Evolutionary conservation across 2,888 invertebrate species (phyloP).

Genomic region (Lochmaea capreae): DNA sequence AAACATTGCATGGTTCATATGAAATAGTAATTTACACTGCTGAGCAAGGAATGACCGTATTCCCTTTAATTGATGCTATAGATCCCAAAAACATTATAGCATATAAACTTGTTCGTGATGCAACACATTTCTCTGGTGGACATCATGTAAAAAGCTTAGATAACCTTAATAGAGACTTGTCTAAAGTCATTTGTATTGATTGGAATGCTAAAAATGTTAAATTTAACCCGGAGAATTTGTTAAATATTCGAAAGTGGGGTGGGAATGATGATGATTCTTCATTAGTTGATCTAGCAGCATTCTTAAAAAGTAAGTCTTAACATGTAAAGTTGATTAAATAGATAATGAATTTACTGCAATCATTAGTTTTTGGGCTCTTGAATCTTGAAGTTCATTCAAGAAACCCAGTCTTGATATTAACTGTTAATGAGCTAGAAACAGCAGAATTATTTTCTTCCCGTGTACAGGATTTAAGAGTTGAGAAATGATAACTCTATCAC

Average conservation of each 20-base stretch:
- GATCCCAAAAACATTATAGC: slow-evolving; percentile 91
- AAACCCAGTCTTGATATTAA: no score
- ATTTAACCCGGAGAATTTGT: slow-evolving; percentile 89
- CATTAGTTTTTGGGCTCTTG: no score
- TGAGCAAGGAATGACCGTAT: slow-evolving; percentile 95
- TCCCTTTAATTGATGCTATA: slow-evolving; percentile 91
- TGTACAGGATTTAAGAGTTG: no score
- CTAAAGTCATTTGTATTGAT: slow-evolving; percentile 93
- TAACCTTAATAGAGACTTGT: slow-evolving; percentile 84
- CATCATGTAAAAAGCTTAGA: slow-evolving; percentile 93
- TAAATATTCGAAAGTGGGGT: slow-evolving; percentile 89
- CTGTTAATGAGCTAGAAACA: no score
- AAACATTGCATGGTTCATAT: slow-evolving; percentile 74
- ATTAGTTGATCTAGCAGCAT: slow-evolving; percentile 87
- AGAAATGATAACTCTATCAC: no score
- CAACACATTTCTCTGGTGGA: slow-evolving; percentile 94
- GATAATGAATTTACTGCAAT: no score
- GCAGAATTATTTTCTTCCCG: no score
- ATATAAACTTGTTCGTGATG: slow-evolving; percentile 93
- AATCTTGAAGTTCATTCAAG: no score
- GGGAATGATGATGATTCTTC: slow-evolving; percentile 93
- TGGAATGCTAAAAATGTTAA: slow-evolving; percentile 91
- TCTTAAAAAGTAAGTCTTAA: slow-evolving; percentile 56
- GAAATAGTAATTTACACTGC: slow-evolving; percentile 97
- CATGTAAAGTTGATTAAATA: not conserved